Conservation (phyloP, 2,797 vertebrate species). For the Alectoris magna region DNA sequence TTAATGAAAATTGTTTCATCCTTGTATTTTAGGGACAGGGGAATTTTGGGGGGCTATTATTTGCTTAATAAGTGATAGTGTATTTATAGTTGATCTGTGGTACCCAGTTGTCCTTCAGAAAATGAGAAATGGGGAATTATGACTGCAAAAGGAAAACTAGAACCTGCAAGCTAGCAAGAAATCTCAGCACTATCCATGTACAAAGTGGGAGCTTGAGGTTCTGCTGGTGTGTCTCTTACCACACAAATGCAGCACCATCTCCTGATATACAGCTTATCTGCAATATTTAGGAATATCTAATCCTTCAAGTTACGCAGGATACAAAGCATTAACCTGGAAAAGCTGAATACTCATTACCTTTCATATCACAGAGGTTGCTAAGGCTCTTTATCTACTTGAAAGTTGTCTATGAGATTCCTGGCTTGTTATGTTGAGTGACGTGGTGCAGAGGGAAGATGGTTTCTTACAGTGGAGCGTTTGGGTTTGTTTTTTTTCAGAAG, state of each 20-base stretch:
- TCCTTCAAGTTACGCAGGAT: background rate
- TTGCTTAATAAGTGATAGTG: background rate
- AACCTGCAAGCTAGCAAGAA: background rate
- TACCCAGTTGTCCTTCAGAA: accelerated
- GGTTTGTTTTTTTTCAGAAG: background rate
- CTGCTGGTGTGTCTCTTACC: background rate
- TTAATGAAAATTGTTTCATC: background rate
- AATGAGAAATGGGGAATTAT: background rate
- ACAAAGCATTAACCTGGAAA: background rate
- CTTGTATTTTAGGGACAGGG: background rate
- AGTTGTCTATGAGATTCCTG: background rate
- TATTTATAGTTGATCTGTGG: background rate
- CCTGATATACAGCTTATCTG: accelerated
- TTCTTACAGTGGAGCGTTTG: background rate
- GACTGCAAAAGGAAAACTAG: background rate
- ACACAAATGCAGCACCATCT: accelerated
- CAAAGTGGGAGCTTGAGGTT: background rate
- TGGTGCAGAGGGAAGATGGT: background rate
- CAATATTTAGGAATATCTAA: background rate
- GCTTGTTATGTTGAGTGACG: background rate
- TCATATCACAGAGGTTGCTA: background rate
- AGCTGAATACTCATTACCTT: background rate
- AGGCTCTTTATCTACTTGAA: background rate
- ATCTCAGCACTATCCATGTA: accelerated
- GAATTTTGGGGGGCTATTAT: background rate